Evolutionary conservation across 1,140 invertebrate species (phyloP), one percentile per base, ranked within the genome.

Genomic region (Aphidius ervi): DNA sequence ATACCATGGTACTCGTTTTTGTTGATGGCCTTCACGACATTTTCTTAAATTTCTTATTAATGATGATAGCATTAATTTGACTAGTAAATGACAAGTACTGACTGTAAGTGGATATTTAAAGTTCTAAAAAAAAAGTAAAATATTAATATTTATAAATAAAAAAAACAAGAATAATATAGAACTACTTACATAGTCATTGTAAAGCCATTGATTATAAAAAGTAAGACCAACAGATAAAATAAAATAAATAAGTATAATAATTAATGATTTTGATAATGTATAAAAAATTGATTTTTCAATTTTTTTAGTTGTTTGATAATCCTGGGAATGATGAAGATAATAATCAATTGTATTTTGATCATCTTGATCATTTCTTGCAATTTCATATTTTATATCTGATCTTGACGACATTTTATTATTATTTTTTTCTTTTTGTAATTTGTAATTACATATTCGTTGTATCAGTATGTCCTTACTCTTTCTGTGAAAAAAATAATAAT

Each of bases 201-300:
- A 85, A 64, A 98, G 86, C 86, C 90, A 91, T 85, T 95, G 87
- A 74, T 98, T 94, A 74, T 97, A 98, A 81, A 98, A 98, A 16
- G 94, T 98, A n/a, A 98, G 84, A 56, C 92, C 88, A 69, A 98
- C 95, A 6, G 95, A 97, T 58, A 96, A 84, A 5, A 86, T 80
- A 75, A 96, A 96, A 77, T 97, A 98, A 41, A 91, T 77, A 4
- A 88, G 72, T 60, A 97, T 89, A 43, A 92, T 71, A 50, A 79
- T 49, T 23, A 76, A 55, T 8, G 81, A 82, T 63, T 79, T 73
- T 8, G 81, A 63, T 53, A 73, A 65, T 67, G 71, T 74, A 63
- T 63, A 70, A 69, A 73, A 74, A 63, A 75, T 67, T 42, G 74
- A 58, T 43, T 56, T 46, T 46, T 70, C 67, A 49, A 68, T 67